phyloP scores from a whole-genome alignment of 2,888 invertebrate species.

The Eristalis pertinax region DNA sequence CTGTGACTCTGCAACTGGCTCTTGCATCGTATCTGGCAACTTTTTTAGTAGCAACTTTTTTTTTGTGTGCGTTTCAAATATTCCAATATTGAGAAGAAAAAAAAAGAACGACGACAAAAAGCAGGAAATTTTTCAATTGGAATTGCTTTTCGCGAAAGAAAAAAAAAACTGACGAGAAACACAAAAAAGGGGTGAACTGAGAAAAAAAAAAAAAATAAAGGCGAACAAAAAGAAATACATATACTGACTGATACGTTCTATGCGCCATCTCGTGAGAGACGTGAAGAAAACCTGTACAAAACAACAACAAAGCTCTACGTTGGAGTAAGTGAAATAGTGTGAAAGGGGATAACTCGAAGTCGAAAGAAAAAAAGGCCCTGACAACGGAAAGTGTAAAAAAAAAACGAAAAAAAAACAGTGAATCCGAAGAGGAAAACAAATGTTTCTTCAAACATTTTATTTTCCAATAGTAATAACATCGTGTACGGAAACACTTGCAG shows the following conservation, averaged over 20 bases:
- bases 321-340: slow-evolving; percentile 37
- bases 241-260: slow-evolving; percentile 35
- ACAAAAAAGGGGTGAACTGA: slow-evolving; percentile 17
- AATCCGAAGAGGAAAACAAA: slow-evolving; percentile 60
- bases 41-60: slow-evolving; percentile 4
- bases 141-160: slow-evolving; percentile 46
- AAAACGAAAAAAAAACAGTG: slow-evolving; percentile 23
- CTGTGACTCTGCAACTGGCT: slow-evolving; percentile 46
- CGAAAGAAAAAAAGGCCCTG: slow-evolving; percentile 10
- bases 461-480: slow-evolving; percentile 15
- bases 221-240: slow-evolving; percentile 2
- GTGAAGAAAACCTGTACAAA: slow-evolving; percentile 41
- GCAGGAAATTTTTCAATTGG: slow-evolving; percentile 57
- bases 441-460: slow-evolving; percentile 57
- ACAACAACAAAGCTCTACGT: slow-evolving; percentile 44
- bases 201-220: slow-evolving; percentile 2
- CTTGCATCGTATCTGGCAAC: slow-evolving; percentile 31
- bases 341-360: slow-evolving; percentile 4
- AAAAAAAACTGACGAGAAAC: slow-evolving; percentile 37
- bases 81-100: slow-evolving; percentile 2
- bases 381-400: slow-evolving; percentile 20
- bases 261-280: slow-evolving; percentile 56
- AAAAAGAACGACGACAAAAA: slow-evolving; percentile 1
- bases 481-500: slow-evolving; percentile 17
- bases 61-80: slow-evolving; percentile 3